Conservation (phyloP, 2,113 vertebrate species). For the Salvelinus sp. region DNA sequence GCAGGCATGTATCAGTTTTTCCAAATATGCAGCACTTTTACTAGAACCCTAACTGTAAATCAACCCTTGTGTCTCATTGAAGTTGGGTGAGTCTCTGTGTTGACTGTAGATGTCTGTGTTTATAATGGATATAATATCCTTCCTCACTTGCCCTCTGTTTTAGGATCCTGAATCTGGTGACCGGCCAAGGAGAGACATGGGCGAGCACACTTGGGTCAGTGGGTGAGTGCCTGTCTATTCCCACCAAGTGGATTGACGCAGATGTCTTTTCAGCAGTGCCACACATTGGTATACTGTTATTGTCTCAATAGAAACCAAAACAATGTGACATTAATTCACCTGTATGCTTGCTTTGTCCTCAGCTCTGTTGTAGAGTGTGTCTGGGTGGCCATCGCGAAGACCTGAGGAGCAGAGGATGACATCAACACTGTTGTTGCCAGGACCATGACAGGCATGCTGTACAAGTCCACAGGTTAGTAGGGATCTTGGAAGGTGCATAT, state of each 20-base stretch:
- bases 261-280: not conserved
- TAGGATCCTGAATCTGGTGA: slow-evolving; percentile 88
- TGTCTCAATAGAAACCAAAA: not conserved
- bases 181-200: slow-evolving; percentile 84
- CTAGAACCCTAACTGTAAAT: too few species aligned
- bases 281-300: not conserved
- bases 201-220: slow-evolving; percentile 86
- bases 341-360: slow-evolving; percentile 1
- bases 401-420: slow-evolving; percentile 86
- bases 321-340: not conserved
- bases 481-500: not conserved
- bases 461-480: slow-evolving; percentile 83
- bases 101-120: too few species aligned
- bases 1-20: too few species aligned
- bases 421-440: slow-evolving; percentile 85
- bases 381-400: slow-evolving; percentile 87
- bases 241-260: not conserved
- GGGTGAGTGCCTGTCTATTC: slow-evolving; percentile 74
- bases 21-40: too few species aligned
- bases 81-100: too few species aligned
- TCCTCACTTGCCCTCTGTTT: not conserved
- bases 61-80: too few species aligned
- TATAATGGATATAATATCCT: not conserved
- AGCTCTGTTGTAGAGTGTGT: slow-evolving; percentile 87
- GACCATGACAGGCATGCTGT: slow-evolving; percentile 85